These are phyloP conservation scores for Lepas anatifera DNA, from an alignment of 2,888 invertebrate genomes.

Conservation along the genomic window DNA sequence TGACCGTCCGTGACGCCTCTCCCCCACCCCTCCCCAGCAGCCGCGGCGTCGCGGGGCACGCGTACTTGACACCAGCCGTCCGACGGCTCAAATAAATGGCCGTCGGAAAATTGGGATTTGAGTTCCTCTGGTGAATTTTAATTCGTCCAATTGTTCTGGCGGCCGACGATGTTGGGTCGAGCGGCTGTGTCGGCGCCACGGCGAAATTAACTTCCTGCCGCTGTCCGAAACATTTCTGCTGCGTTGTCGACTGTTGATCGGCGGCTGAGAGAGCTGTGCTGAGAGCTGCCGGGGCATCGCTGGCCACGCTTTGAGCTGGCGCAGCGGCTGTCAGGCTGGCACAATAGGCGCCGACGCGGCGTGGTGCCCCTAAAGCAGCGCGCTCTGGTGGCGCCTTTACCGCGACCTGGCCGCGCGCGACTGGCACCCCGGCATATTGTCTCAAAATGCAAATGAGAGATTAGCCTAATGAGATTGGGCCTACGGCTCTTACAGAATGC, in stretches of 20 bases:
- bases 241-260: not conserved
- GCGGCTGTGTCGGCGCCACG: not conserved
- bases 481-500: not conserved
- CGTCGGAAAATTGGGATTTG: not conserved
- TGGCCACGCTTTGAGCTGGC: not conserved
- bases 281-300: not conserved
- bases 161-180: not conserved
- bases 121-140: conserved; percentile 3
- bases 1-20: too few species aligned
- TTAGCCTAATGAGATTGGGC: conserved; percentile 10
- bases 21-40: too few species aligned
- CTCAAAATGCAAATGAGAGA: conserved; percentile 13
- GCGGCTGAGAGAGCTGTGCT: not conserved
- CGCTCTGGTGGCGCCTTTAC: too few species aligned
- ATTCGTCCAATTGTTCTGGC: not conserved
- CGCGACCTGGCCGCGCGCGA: not conserved
- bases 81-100: not conserved
- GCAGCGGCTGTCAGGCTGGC: not conserved
- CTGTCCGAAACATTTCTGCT: not conserved
- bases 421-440: conserved; percentile 7
- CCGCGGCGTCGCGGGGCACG: not conserved
- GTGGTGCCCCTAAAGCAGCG: not conserved
- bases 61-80: not conserved
- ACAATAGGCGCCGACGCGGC: not conserved
- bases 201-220: not conserved